Base-by-base conservation (phyloP, 2,113 vertebrate genomes). In the Tichodroma muraria region DNA sequence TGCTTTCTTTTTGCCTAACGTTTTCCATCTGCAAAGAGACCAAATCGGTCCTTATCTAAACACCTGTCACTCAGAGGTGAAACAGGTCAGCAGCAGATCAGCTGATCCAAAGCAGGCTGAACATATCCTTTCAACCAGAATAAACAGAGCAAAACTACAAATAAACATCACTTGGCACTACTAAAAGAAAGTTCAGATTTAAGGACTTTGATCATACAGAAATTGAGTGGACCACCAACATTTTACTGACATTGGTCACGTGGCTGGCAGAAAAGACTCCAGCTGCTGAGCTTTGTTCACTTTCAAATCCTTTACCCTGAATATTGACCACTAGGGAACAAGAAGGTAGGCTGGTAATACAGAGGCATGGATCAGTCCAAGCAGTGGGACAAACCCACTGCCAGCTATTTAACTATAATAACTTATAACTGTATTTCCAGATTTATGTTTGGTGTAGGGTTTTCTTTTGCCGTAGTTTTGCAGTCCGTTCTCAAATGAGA, bases 111-210 rank as follows among this genome's bases (percentile, higher is more conserved):
- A 94, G 80, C 90, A 96, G 90, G 66, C 92, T 82, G 85, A 85
- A 90, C 22, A 2, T 92, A 81, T 93, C 73, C 86, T 93, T 94
- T 95, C 92, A 97, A 96, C 28, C 85, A 97, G 95, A 94, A 90
- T 95, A 97, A 97, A 97, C 90, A 95, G 76, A 96, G 78, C 53
- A 80, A 94, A 95, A 72, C 75, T 95, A 61, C 86, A 98, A 97
- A 97, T 96, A 97, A 98, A 97, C 94, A 97, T 64, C 60, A 25
- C 75, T 92, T 85, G 90, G 71, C 59, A 90, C 70, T 84, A 73
- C 85, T 92, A 80, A 94, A 94, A 84, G 80, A 88, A 96, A 96
- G 80, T 81, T 85, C 15, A 7, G 37, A 90, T 93, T 84, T 93
- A 89, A 95, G 79, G 45, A 54, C 95, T 98, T 97, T 95, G 96